These are phyloP conservation scores for Lobophora halterata DNA, from an alignment of 2,888 invertebrate species.

Conservation along the genomic window DNA sequence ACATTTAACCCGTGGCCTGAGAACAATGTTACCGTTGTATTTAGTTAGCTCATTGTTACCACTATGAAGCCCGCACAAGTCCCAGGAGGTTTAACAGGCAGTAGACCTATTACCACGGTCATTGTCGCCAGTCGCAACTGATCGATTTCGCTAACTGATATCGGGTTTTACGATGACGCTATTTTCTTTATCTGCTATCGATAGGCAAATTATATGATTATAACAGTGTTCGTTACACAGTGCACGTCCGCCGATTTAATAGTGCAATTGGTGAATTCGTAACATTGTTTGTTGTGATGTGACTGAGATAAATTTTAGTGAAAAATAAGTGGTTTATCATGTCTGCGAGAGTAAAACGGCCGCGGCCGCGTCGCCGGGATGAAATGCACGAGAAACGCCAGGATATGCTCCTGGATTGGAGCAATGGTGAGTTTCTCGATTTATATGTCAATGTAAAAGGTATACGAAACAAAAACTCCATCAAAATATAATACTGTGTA, in stretches of 20 bases:
- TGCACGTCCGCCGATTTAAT: constrained; percentile 60
- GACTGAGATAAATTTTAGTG: constrained; percentile 33
- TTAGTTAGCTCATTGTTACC: constrained; percentile 22
- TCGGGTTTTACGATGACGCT: constrained; percentile 71
- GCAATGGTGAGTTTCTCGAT: constrained; percentile 57
- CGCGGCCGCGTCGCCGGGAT: constrained; percentile 65
- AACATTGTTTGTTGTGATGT: constrained; percentile 51
- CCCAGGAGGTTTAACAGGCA: constrained; percentile 16
- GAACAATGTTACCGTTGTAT: constrained; percentile 18
- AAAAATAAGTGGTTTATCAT: constrained; percentile 42
- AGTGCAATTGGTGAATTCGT: constrained; percentile 43
- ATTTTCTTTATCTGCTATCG: constrained; percentile 65
- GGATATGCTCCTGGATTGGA: constrained; percentile 69
- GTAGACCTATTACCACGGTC: constrained; percentile 32
- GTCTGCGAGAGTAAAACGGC: constrained; percentile 58
- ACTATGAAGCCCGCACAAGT: constrained; percentile 14
- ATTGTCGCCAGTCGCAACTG: constrained; percentile 37
- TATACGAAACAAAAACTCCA: constrained; percentile 1
- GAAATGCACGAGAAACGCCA: constrained; percentile 63
- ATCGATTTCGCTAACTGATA: constrained; percentile 47
- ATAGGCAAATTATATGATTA: constrained; percentile 59
- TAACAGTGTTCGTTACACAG: constrained; percentile 50
- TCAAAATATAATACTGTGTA: too few relatives aligned
- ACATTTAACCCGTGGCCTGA: constrained; percentile 3
- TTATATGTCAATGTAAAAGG: not conserved